Evolutionary conservation across 2,797 vertebrate species (phyloP).

Genomic region (Coranthus polyacanthus): DNA sequence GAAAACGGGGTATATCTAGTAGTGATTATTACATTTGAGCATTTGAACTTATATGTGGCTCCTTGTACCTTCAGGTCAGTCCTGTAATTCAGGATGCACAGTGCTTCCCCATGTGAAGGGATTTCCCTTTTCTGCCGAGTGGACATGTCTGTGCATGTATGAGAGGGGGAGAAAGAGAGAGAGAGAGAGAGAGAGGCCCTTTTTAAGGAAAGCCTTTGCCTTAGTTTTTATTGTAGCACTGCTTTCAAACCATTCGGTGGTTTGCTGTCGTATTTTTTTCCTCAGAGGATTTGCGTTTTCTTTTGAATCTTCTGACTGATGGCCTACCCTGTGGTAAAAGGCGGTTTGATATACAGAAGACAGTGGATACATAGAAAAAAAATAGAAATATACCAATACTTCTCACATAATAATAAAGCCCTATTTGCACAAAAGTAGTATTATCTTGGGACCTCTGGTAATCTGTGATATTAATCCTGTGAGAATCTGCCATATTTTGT

Average conservation of each 20-base stretch:
- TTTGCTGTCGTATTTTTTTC: slow-evolving; percentile 27
- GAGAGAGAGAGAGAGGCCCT: neutral
- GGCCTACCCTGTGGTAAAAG: neutral
- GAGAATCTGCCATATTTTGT: too few relatives aligned
- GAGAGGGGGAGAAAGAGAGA: neutral
- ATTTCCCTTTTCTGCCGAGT: slow-evolving; percentile 51
- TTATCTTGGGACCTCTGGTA: too few relatives aligned
- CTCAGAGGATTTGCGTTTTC: slow-evolving; percentile 7
- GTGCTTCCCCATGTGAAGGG: slow-evolving; percentile 40
- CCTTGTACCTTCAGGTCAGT: slow-evolving; percentile 31
- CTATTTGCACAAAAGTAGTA: too few relatives aligned
- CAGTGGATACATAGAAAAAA: too few relatives aligned
- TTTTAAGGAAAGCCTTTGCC: slow-evolving; percentile 11
- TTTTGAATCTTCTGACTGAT: neutral
- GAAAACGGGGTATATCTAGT: slow-evolving; percentile 23
- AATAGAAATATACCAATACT: too few relatives aligned
- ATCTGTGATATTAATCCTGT: too few relatives aligned
- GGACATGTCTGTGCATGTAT: slow-evolving; percentile 68
- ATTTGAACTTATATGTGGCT: slow-evolving; percentile 14
- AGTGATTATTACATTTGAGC: slow-evolving; percentile 33
- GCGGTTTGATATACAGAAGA: too few relatives aligned
- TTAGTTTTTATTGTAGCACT: slow-evolving; percentile 11
- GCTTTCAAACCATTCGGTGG: neutral
- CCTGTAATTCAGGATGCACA: slow-evolving; percentile 46
- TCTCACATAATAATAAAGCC: too few relatives aligned